Conservation (phyloP, 2,888 invertebrate genomes). For the Amphipyra berbera region DNA sequence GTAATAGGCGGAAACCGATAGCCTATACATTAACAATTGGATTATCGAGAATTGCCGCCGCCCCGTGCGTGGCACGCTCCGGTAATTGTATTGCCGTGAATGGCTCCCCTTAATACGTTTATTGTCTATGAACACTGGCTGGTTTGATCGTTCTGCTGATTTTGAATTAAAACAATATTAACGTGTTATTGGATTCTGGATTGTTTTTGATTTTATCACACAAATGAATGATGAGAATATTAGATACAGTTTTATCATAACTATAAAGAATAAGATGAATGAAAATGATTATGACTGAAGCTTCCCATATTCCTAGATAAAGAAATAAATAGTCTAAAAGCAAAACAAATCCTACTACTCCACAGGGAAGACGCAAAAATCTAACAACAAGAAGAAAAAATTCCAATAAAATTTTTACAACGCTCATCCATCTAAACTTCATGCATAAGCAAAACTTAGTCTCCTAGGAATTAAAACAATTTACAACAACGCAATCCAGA, state of each 20-base stretch:
- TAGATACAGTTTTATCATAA: neutral
- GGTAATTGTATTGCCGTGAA: conserved; percentile 79
- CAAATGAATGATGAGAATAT: neutral
- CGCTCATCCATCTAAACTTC: conserved; percentile 8
- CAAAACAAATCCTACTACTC: too few relatives aligned
- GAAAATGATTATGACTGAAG: too few relatives aligned
- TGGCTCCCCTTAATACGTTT: conserved; percentile 77
- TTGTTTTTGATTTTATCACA: conserved; percentile 14
- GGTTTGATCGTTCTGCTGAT: conserved; percentile 63
- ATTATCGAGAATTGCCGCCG: conserved; percentile 80
- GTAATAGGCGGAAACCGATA: conserved; percentile 72
- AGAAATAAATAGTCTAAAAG: too few relatives aligned
- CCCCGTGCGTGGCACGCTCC: conserved; percentile 78
- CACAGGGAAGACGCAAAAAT: too few relatives aligned
- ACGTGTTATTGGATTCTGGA: conserved; percentile 16
- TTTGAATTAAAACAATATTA: conserved; percentile 67
- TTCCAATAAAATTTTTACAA: neutral
- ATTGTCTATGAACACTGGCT: conserved; percentile 75
- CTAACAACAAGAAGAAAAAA: neutral
- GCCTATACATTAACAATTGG: conserved; percentile 82
- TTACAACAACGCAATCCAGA: conserved; percentile 63
- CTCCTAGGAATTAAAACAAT: conserved; percentile 78
- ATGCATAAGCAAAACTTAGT: conserved; percentile 59
- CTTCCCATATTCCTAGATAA: too few relatives aligned
- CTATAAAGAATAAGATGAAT: too few relatives aligned